A percentile compares a stretch with the other conserved stretches of the same genome.
Conservation (phyloP, 1,140 invertebrate genomes). For the Psilanteris sp. region DNA sequence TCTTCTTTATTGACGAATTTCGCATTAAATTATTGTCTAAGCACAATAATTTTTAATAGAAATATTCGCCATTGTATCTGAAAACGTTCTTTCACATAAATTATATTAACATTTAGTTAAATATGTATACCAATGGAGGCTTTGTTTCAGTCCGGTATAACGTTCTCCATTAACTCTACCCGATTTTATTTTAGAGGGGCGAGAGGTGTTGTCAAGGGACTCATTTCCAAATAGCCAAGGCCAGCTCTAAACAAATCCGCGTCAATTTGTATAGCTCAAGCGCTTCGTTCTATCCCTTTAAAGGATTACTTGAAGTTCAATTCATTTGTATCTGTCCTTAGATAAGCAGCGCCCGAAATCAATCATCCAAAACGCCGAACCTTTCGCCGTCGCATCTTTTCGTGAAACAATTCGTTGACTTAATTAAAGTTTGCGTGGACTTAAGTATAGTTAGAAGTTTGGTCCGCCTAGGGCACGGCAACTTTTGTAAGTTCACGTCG, state of each 20-base stretch:
- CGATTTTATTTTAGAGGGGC: slow-evolving; percentile 2
- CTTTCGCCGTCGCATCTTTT: slow-evolving; percentile 11
- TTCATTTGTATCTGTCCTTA: slow-evolving; percentile 78
- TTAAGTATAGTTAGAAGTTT: slow-evolving; percentile 8
- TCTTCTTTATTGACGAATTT: too few relatives aligned
- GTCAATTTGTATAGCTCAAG: slow-evolving; percentile 78
- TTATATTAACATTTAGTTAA: too few relatives aligned
- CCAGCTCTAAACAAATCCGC: slow-evolving; percentile 58
- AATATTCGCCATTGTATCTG: too few relatives aligned
- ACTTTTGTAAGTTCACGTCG: slow-evolving; percentile 55
- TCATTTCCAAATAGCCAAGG: slow-evolving; percentile 48
- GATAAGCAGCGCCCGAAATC: slow-evolving; percentile 58
- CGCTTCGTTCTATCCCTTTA: slow-evolving; percentile 75
- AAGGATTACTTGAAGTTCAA: slow-evolving; percentile 76
- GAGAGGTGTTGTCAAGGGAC: slow-evolving; percentile 23
- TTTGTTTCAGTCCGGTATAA: too few relatives aligned
- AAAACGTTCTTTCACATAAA: too few relatives aligned
- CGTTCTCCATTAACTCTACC: slow-evolving; percentile 13
- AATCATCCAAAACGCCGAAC: slow-evolving; percentile 11
- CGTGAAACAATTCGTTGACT: slow-evolving; percentile 42
- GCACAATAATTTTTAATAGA: too few relatives aligned
- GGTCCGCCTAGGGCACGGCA: slow-evolving; percentile 15
- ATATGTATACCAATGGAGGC: too few relatives aligned
- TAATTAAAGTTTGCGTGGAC: slow-evolving; percentile 37
- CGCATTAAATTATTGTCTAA: too few relatives aligned